phyloP scores from a whole-genome alignment of 2,797 vertebrate genomes.

The Toxotes lorentzi region DNA sequence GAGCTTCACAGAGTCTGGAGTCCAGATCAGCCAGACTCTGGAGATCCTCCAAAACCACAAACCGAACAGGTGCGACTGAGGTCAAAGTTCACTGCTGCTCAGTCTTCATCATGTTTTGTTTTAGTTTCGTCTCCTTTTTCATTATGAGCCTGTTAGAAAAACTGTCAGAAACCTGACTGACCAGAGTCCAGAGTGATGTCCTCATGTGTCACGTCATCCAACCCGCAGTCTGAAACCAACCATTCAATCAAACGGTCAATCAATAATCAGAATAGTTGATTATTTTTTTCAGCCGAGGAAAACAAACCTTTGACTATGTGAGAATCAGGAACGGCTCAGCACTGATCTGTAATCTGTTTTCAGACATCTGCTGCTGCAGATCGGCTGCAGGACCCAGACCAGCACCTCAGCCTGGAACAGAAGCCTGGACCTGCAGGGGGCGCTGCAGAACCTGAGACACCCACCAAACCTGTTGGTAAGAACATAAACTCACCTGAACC shows the following conservation, averaged over 20 bases:
- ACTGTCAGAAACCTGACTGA: too few species aligned
- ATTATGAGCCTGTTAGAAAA: background rate
- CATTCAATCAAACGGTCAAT: too few species aligned
- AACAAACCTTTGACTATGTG: too few species aligned
- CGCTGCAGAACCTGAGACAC: slow-evolving; percentile 24
- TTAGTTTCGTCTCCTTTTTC: too few species aligned
- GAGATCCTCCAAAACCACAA: slow-evolving; percentile 1
- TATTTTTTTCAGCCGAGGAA: too few species aligned
- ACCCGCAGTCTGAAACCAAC: too few species aligned
- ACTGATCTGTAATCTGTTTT: background rate
- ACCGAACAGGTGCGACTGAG: slow-evolving; percentile 26
- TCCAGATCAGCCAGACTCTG: background rate
- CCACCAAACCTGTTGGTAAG: slow-evolving; percentile 76
- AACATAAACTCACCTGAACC: background rate
- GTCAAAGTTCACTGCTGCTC: too few species aligned
- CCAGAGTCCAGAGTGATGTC: too few species aligned
- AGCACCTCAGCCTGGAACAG: background rate
- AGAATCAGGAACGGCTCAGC: too few species aligned
- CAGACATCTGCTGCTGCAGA: background rate
- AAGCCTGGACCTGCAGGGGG: slow-evolving; percentile 16
- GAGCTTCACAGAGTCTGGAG: background rate
- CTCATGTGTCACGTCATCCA: too few species aligned
- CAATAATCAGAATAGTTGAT: too few species aligned
- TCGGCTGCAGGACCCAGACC: background rate
- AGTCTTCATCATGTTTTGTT: background rate